Evolutionary conservation across 1,140 invertebrate species (phyloP), one percentile per base, ranked within the genome.

Genomic region (Drosophila repletoides): DNA sequence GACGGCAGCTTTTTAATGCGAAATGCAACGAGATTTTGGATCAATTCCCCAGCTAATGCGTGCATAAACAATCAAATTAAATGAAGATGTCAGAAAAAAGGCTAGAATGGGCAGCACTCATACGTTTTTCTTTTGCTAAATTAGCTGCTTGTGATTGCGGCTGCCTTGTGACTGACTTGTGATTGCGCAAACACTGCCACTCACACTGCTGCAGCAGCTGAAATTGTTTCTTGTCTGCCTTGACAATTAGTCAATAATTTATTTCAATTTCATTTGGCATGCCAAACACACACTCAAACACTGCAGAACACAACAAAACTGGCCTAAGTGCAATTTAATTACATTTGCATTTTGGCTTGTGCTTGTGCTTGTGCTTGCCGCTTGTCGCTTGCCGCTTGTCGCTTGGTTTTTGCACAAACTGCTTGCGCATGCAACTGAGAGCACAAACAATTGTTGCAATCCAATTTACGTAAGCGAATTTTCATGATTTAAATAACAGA

Each of bases 171-270:
- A 49, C 66, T 60, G 72, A 22, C 38, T 41, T 63, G 60, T 68
- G 71, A 72, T 76, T 76, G 63, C 72, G 63, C 49, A 81, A 61
- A 76, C 68, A 63, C 61, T 73, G 29, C 17, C 19, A 19, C 45
- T 29, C 40, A 33, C 9, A 36, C 52, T 66, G 28, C 21, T 38
- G 56, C 28, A 34, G 28, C 34, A 28, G 31, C 43, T n/a, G n/a
- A n/a, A n/a, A 33, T 63, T 48, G 45, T 76, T 71, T 9, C 70
- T 43, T 69, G 56, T 86, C 72, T 63, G 67, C 52, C 66, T 80
- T 86, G 80, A 86, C 80, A 86, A 86, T 86, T 86, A 86, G 76
- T 86, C 80, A 86, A 86, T 86, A 86, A 86, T 86, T 86, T 86
- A 86, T 86, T 86, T 80, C 80, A 86, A 79, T 84, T 79, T 84